These are phyloP conservation scores for Amblyteles armatorius DNA, from an alignment of 2,888 invertebrate species.

Conservation along the genomic window DNA sequence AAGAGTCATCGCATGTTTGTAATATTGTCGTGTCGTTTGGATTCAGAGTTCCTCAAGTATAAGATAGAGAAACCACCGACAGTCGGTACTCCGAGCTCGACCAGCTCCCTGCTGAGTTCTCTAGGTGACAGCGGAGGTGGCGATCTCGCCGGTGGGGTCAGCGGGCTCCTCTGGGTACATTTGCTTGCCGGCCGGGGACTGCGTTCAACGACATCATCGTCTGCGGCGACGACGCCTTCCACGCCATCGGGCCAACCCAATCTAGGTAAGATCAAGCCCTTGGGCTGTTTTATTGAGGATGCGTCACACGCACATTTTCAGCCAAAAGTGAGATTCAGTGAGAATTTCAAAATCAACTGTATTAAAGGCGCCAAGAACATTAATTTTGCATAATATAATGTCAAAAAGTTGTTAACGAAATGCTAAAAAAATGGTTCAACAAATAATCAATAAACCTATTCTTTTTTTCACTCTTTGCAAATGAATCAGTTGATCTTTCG, in stretches of 20 bases:
- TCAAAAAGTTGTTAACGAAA: no score
- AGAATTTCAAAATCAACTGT: no score
- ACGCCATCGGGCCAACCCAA: constrained; percentile 85
- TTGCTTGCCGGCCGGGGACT: constrained; percentile 94
- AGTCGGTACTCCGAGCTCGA: constrained; percentile 87
- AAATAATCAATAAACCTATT: no score
- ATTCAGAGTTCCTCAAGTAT: constrained; percentile 94
- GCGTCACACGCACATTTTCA: neutral
- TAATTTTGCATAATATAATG: no score
- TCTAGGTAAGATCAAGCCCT: constrained; percentile 77
- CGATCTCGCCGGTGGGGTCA: constrained; percentile 88
- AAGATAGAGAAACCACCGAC: constrained; percentile 92
- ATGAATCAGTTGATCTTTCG: no score
- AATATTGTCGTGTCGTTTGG: neutral
- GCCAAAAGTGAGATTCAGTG: neutral
- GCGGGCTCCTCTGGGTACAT: constrained; percentile 96
- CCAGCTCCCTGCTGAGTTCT: constrained; percentile 83
- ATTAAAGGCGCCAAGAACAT: no score
- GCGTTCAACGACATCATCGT: constrained; percentile 89
- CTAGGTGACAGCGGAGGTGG: constrained; percentile 79
- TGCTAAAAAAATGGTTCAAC: no score
- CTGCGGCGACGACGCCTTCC: constrained; percentile 90
- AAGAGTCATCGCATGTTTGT: neutral
- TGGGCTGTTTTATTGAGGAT: neutral
- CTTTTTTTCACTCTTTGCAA: no score